Evolutionary conservation across 2,797 vertebrate species (phyloP).

Genomic region (Sarcoramphus papa): DNA sequence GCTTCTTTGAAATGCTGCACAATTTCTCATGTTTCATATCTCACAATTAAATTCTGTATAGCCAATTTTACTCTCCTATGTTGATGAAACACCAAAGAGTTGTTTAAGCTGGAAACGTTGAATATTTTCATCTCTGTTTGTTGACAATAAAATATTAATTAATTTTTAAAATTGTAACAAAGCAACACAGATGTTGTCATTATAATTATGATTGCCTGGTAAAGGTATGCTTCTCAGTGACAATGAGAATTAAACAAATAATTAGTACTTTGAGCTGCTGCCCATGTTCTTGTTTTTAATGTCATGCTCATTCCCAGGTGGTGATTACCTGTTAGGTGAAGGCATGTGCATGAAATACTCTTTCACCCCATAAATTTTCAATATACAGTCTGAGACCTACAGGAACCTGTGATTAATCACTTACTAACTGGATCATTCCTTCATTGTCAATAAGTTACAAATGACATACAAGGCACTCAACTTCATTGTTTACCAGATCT

Average conservation of each 20-base stretch:
- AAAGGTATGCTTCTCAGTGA: slow-evolving; percentile 29
- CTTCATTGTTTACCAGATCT: background rate
- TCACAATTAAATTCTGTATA: slow-evolving; percentile 39
- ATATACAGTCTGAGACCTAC: background rate
- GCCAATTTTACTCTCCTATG: slow-evolving; percentile 4
- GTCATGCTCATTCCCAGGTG: slow-evolving; percentile 16
- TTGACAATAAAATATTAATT: slow-evolving; percentile 55
- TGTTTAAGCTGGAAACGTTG: background rate
- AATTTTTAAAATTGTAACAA: slow-evolving; percentile 20
- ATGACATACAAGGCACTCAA: background rate
- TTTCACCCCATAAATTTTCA: slow-evolving; percentile 1
- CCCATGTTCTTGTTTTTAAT: background rate
- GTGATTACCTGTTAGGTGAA: background rate
- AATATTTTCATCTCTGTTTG: background rate
- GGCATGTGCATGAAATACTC: slow-evolving; percentile 15
- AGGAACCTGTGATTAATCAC: slow-evolving; percentile 50
- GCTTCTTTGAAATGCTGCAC: slow-evolving; percentile 42
- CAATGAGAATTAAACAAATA: slow-evolving; percentile 58
- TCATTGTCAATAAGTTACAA: slow-evolving; percentile 42
- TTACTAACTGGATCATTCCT: slow-evolving; percentile 48
- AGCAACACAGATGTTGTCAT: background rate
- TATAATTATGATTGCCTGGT: slow-evolving; percentile 48
- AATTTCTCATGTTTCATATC: background rate
- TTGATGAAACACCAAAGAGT: slow-evolving; percentile 9
- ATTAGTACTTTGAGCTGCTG: slow-evolving; percentile 29